Evolutionary conservation across 2,113 vertebrate species (phyloP).

Genomic region (Eonycteris spelaea): DNA sequence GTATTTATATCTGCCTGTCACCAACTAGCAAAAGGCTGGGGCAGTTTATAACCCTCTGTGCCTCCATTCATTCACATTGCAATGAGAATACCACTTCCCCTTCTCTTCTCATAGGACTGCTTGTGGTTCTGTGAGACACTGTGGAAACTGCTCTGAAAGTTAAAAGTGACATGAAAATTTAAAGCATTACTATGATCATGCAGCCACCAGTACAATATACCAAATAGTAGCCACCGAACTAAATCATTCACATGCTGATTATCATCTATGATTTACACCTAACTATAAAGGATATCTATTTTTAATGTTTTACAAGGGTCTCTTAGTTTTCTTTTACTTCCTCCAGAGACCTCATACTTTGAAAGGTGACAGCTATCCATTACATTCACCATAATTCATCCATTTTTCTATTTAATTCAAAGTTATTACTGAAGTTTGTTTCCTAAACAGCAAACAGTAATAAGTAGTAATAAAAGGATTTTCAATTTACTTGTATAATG

Average conservation of each 20-base stretch:
- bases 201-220: background rate
- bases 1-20: background rate
- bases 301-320: constrained; percentile 3
- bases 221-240: background rate
- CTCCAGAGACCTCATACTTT: background rate
- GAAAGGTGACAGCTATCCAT: background rate
- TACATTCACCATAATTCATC: constrained; percentile 26
- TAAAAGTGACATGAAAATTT: background rate
- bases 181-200: background rate
- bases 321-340: background rate
- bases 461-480: background rate
- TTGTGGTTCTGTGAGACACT: background rate
- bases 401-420: constrained; percentile 15
- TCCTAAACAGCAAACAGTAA: background rate
- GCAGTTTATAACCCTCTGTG: background rate
- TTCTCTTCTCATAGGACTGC: background rate
- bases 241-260: constrained; percentile 21
- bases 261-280: constrained; percentile 10
- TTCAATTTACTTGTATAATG: background rate
- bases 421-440: background rate
- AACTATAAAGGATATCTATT: constrained; percentile 3
- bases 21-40: background rate
- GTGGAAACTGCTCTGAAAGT: background rate
- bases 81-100: background rate
- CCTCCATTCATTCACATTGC: background rate